A percentile compares a stretch with the other conserved stretches of the same genome.
Evolutionary conservation across 1,140 invertebrate species (phyloP).

Genomic region (Stegodyphus dumicola): DNA sequence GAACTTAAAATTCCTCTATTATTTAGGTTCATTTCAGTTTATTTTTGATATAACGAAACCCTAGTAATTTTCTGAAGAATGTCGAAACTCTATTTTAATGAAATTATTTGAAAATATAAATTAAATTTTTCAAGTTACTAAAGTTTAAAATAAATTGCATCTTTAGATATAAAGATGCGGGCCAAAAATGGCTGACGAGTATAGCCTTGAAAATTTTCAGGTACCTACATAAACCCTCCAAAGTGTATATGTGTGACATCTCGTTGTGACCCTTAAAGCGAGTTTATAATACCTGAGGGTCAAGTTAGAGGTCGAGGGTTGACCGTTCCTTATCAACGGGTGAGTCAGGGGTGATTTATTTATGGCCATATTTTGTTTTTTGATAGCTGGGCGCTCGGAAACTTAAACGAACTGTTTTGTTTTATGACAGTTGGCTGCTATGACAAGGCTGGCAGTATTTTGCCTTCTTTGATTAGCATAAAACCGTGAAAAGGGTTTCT

Average conservation of each 20-base stretch:
- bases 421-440: background rate
- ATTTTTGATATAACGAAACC: no score
- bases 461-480: slow-evolving; percentile 1
- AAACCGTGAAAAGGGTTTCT: slow-evolving; percentile 8
- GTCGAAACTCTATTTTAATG: no score
- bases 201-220: no score
- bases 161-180: no score
- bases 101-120: no score
- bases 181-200: no score
- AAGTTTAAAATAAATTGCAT: no score
- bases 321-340: slow-evolving; percentile 35
- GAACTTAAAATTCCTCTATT: no score
- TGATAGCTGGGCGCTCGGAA: slow-evolving; percentile 3
- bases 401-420: background rate
- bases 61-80: no score
- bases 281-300: background rate
- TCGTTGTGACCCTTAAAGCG: background rate
- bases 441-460: background rate
- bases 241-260: background rate
- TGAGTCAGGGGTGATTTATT: slow-evolving; percentile 26
- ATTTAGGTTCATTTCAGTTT: no score
- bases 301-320: slow-evolving; percentile 21
- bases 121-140: no score
- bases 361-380: slow-evolving; percentile 10
- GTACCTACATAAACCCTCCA: no score